Base-by-base conservation (phyloP, 2,888 invertebrate species). In the Tetranychus truncatus region DNA sequence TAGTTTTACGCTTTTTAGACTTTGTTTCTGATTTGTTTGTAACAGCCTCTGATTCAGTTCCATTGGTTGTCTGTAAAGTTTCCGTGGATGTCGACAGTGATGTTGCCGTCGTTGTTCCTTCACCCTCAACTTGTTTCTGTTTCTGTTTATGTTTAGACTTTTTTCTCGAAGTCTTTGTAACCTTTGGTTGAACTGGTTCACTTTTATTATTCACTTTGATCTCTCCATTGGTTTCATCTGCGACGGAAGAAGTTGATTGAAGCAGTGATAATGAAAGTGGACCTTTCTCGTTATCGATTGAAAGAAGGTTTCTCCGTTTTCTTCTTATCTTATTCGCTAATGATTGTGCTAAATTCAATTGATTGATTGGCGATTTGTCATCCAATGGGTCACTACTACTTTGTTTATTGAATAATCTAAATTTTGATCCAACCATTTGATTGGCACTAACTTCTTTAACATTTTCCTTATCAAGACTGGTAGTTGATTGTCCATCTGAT, bases 181-280 rank as follows among this genome's bases (percentile, higher is more conserved):
- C 9, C 15, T 55, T 55, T 55, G 55, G 55, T 55, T 6, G 6
- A 6, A 55, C 15, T 55, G 55, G 55, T 55, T 55, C 55, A 55
- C 55, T 55, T 0, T 1, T 8, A 55, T 55, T 55, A 55, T 34
- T 34, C 34, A 55, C 55, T 55, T 55, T 55, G 55, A 55, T 55
- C 55, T 55, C 55, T 55, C 55, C 55, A 55, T 55, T 55, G 55
- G 55, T 55, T 55, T 55, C 55, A 55, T 55, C 55, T 55, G 55
- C 3, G 55, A 55, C 55, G 55, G 55, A 55, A 34, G 34, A 34
- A 55, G 55, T 55, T 55, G 55, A 55, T 55, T 55, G 55, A 7
- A 15, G 9, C 15, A 15, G 3, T 55, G 55, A 55, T 55, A 15
- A 55, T 55, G 34, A 34, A 5, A 34, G 34, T 34, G 9, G 55